A percentile compares a stretch with the other conserved stretches of the same genome.
Conservation (phyloP, 2,888 invertebrate species). For the Dolichomitus sp. region DNA sequence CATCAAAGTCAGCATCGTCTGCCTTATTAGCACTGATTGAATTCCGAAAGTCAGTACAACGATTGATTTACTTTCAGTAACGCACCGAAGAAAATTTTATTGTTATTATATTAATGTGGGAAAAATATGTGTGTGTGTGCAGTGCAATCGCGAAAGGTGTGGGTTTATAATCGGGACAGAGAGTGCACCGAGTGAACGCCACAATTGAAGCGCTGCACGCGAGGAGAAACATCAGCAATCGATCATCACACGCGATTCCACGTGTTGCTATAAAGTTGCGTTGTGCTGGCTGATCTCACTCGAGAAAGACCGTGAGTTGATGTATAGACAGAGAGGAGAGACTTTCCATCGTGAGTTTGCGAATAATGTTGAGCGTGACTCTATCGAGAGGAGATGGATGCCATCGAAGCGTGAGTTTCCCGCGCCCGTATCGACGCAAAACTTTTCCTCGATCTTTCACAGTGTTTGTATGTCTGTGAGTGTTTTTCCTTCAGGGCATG, state of each 20-base stretch:
- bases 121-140: background rate
- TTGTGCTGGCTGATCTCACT: conserved; percentile 23
- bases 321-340: conserved; percentile 11
- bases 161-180: conserved; percentile 5
- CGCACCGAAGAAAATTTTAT: conserved; percentile 19
- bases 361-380: conserved; percentile 20
- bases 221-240: conserved; percentile 54
- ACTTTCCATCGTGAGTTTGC: conserved; percentile 62
- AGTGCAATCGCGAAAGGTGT: background rate
- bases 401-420: conserved; percentile 31
- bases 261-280: conserved; percentile 5
- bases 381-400: background rate
- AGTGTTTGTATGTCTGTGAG: background rate
- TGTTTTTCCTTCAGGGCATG: background rate
- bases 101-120: conserved; percentile 34
- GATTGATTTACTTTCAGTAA: conserved; percentile 1
- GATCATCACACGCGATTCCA: conserved; percentile 50
- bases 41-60: background rate
- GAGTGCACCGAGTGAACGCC: background rate
- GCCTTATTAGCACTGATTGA: background rate
- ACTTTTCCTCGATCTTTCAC: conserved; percentile 6
- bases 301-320: conserved; percentile 20
- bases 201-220: conserved; percentile 2
- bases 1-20: background rate
- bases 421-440: background rate